Conservation (phyloP, 2,888 invertebrate species). For the Mesorhabditis belari region DNA sequence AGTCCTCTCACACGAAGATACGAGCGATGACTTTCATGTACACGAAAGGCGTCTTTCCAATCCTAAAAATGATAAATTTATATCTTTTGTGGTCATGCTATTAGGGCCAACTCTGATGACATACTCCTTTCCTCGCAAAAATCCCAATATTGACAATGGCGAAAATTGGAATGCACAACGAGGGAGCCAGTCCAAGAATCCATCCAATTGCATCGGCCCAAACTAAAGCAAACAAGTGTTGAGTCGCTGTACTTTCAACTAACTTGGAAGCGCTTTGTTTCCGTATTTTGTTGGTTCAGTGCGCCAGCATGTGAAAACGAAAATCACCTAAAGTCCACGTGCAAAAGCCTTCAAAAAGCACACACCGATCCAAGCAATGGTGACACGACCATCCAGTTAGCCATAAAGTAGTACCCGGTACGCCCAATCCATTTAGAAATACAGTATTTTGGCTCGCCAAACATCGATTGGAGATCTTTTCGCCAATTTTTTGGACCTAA, state of each 20-base stretch:
- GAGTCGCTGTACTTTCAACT: too few relatives aligned
- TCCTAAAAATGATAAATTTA: neutral
- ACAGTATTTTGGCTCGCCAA: slow-evolving; percentile 22
- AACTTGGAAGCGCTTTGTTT: too few relatives aligned
- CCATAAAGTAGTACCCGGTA: neutral
- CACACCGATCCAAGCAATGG: neutral
- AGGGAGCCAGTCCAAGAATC: neutral
- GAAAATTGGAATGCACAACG: neutral
- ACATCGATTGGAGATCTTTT: slow-evolving; percentile 33
- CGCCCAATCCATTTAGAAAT: slow-evolving; percentile 1
- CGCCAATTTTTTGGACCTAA: slow-evolving; percentile 23
- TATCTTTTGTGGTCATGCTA: too few relatives aligned
- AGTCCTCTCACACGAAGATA: neutral
- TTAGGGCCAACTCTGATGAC: too few relatives aligned
- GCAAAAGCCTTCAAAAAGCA: too few relatives aligned
- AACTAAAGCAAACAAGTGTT: neutral
- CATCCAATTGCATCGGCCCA: neutral
- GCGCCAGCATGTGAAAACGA: too few relatives aligned
- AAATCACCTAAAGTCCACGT: too few relatives aligned
- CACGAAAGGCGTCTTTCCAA: neutral
- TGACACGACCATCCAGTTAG: neutral
- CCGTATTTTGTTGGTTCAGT: too few relatives aligned
- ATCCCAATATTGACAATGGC: neutral
- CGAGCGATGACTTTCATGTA: neutral
- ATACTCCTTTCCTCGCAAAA: neutral